These are phyloP conservation scores for Holocentrus rufus DNA, from an alignment of 2,797 vertebrate species.

Conservation along the genomic window DNA sequence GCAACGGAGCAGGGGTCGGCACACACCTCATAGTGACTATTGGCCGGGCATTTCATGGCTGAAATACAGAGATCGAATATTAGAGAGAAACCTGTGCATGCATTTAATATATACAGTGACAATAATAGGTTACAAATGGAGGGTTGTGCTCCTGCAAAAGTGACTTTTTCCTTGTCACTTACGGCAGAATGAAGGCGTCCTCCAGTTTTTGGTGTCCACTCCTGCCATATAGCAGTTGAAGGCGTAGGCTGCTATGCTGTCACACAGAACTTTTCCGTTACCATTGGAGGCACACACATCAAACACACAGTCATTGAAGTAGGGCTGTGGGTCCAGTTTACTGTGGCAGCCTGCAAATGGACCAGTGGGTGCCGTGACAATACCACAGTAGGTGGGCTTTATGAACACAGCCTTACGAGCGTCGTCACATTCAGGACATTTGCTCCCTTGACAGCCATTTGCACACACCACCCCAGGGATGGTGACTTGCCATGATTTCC, in stretches of 20 bases:
- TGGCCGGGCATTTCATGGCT: conserved; percentile 83
- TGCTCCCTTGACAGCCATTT: conserved; percentile 68
- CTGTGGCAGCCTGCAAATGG: conserved; percentile 75
- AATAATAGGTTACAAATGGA: background rate
- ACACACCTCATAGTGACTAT: conserved; percentile 86
- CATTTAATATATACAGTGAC: background rate
- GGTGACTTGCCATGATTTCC: conserved; percentile 71
- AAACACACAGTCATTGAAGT: conserved; percentile 79
- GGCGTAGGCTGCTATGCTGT: conserved; percentile 76
- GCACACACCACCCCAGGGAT: conserved; percentile 66
- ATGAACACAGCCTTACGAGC: conserved; percentile 66
- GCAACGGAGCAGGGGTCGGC: conserved; percentile 75
- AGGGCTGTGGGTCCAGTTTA: conserved; percentile 69
- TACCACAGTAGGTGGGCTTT: conserved; percentile 70
- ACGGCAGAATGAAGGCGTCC: conserved; percentile 79
- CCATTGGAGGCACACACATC: conserved; percentile 72
- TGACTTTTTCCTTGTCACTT: conserved; percentile 54
- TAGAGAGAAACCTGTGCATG: background rate
- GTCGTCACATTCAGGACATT: conserved; percentile 68
- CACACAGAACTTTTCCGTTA: conserved; percentile 73
- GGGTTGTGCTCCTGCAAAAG: background rate
- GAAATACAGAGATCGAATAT: conserved; percentile 6
- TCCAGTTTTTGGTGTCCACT: conserved; percentile 75
- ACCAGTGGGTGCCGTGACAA: conserved; percentile 67
- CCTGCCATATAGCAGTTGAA: conserved; percentile 72